These are phyloP conservation scores for Phylloscopus collybita DNA, from an alignment of 2,797 vertebrate species.

Conservation along the genomic window DNA sequence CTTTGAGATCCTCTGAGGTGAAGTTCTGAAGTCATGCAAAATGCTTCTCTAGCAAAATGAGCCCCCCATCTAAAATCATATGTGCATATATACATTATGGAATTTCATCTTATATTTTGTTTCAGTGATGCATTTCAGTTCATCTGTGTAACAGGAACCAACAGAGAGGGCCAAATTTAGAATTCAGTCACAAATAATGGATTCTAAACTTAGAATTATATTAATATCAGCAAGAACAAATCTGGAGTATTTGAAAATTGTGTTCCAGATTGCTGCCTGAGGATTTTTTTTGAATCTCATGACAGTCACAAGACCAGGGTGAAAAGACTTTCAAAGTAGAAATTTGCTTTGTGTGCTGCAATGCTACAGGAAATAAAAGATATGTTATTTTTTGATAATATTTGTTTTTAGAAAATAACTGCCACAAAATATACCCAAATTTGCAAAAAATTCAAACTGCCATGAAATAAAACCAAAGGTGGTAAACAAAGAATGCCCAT, in stretches of 20 bases:
- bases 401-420: background rate
- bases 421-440: background rate
- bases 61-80: constrained; percentile 12
- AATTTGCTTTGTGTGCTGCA: constrained; percentile 8
- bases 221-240: constrained; percentile 64
- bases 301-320: constrained; percentile 53
- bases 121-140: constrained; percentile 50
- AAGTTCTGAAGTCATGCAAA: constrained; percentile 37
- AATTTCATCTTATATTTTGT: constrained; percentile 47
- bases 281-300: constrained; percentile 45
- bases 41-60: constrained; percentile 46
- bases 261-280: constrained; percentile 64
- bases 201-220: constrained; percentile 67
- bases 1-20: constrained; percentile 67
- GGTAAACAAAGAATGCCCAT: background rate
- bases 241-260: constrained; percentile 53
- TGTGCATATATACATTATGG: constrained; percentile 16
- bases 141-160: constrained; percentile 53
- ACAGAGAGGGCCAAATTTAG: constrained; percentile 56
- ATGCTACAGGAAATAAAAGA: constrained; percentile 26
- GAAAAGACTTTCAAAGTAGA: constrained; percentile 34
- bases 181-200: constrained; percentile 60
- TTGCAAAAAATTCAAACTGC: background rate
- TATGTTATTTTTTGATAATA: background rate
- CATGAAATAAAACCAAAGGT: background rate